These are phyloP conservation scores for Vidua macroura DNA, from an alignment of 2,113 vertebrate species.

Conservation along the genomic window DNA sequence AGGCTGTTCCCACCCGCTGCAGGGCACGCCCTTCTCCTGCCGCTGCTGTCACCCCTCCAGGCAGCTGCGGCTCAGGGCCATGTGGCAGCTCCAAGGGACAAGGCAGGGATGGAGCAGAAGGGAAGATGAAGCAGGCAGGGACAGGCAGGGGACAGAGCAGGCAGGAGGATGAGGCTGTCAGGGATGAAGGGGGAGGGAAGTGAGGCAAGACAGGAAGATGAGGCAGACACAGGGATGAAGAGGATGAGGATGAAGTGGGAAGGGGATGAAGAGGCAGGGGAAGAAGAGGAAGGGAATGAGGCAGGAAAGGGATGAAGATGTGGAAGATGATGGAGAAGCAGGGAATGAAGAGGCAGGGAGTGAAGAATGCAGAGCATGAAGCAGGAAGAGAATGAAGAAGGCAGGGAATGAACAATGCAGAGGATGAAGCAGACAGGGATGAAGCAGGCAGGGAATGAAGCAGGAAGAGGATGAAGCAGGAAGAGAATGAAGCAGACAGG, in stretches of 20 bases:
- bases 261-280: no score
- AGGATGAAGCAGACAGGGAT: not conserved
- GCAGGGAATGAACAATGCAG: not conserved
- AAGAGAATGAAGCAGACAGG: not conserved
- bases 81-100: not conserved
- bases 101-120: not conserved
- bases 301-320: no score
- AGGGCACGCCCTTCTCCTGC: not conserved
- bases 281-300: not conserved
- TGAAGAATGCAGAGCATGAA: no score
- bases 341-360: not conserved
- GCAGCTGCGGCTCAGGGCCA: not conserved
- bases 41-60: not conserved
- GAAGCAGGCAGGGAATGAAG: not conserved
- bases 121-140: not conserved
- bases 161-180: not conserved
- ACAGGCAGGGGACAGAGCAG: not conserved
- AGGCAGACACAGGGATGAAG: not conserved
- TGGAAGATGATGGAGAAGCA: not conserved
- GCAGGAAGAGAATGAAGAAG: not conserved
- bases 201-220: not conserved
- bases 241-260: not conserved
- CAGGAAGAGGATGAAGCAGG: no score
- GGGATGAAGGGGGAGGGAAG: not conserved
- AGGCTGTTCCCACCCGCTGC: accelerated